These are phyloP conservation scores for Osmerus eperlanus DNA, from an alignment of 2,113 vertebrate genomes.

Conservation along the genomic window DNA sequence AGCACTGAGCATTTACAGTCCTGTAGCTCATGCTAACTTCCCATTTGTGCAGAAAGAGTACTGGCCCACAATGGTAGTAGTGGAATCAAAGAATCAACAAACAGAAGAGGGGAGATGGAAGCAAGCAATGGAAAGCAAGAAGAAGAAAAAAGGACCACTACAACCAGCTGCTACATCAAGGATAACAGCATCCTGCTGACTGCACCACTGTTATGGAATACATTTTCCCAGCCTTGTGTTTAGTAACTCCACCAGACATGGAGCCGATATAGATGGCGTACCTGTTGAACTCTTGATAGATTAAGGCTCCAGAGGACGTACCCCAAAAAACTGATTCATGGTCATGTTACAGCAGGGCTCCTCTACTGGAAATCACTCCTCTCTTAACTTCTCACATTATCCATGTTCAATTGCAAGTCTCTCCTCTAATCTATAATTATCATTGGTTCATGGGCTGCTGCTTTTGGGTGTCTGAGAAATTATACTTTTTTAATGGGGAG, in stretches of 20 bases:
- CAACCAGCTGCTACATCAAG: background rate
- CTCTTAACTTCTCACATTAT: slow-evolving; percentile 32
- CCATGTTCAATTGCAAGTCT: slow-evolving; percentile 38
- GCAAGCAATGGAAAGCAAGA: background rate
- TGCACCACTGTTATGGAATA: too few relatives aligned
- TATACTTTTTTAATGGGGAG: too few relatives aligned
- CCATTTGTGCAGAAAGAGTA: too few relatives aligned
- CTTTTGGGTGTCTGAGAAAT: slow-evolving; percentile 7
- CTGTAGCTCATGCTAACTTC: too few relatives aligned
- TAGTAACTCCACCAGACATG: slow-evolving; percentile 8
- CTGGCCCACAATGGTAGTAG: too few relatives aligned
- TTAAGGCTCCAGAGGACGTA: background rate
- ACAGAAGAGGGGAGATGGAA: slow-evolving; percentile 5
- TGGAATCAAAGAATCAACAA: slow-evolving; percentile 4
- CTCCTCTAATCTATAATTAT: slow-evolving; percentile 34
- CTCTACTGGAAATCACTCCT: background rate
- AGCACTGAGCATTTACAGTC: too few relatives aligned
- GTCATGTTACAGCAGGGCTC: background rate
- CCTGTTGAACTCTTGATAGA: background rate
- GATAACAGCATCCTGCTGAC: too few relatives aligned
- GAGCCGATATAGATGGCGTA: slow-evolving; percentile 2
- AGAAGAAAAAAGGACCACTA: background rate
- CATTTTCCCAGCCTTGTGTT: background rate
- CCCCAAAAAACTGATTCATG: background rate
- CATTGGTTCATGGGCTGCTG: slow-evolving; percentile 29